phyloP scores from a whole-genome alignment of 2,888 invertebrate genomes.

The Hydrotaea cyrtoneurina region DNA sequence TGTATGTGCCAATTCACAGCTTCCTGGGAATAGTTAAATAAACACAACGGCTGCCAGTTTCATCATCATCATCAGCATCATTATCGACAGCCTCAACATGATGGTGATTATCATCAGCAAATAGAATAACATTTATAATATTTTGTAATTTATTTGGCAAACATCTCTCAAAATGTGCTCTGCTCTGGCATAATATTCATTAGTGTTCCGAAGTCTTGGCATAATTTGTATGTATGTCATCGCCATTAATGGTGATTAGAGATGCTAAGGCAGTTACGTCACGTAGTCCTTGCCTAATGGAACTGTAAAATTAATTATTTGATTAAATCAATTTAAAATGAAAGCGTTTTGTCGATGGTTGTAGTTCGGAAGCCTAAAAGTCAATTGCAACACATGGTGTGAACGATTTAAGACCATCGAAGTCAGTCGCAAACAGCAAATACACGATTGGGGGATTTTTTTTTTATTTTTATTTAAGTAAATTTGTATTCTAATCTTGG shows the following conservation, averaged over 20 bases:
- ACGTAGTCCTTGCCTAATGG: slow-evolving; percentile 4
- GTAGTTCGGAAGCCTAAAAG: no score
- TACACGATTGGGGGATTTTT: no score
- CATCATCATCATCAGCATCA: background rate
- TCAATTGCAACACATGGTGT: no score
- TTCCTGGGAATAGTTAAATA: slow-evolving; percentile 1
- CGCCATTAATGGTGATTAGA: slow-evolving; percentile 15
- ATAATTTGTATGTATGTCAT: background rate
- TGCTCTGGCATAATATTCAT: background rate
- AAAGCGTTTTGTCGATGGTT: no score
- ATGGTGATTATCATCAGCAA: background rate
- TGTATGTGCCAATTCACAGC: background rate
- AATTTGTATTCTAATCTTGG: no score
- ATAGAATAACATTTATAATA: background rate
- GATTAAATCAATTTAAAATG: no score
- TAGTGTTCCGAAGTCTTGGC: background rate
- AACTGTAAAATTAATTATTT: no score
- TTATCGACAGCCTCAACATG: no score
- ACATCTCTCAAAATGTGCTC: background rate
- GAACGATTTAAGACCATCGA: no score
- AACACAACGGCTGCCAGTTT: background rate
- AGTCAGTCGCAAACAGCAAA: no score
- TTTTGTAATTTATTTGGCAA: slow-evolving; percentile 2
- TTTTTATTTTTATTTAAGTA: no score
- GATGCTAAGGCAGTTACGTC: slow-evolving; percentile 8